Base-by-base conservation (phyloP, 2,797 vertebrate genomes). In the Gorsachius magnificus region DNA sequence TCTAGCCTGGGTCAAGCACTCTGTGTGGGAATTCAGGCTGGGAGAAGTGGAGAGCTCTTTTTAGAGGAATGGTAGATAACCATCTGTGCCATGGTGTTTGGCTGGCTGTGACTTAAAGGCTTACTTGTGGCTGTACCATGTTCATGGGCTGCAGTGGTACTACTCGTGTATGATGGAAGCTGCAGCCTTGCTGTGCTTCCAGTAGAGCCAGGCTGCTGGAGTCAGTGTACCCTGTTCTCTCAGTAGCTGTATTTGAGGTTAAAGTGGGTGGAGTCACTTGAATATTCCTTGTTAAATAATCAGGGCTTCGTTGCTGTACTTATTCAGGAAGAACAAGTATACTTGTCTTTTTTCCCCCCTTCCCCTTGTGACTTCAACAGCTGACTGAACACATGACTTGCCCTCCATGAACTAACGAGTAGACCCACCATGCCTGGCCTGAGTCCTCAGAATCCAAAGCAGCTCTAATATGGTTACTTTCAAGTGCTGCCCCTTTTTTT, bases 321-420 rank as follows among this genome's bases (percentile, higher is more conserved):
- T 97, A 84, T 64, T 94, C 95, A 87, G 77, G 93, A 96, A 97
- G 96, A 98, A 96, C 95, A 82, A 95, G 83, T 97, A 95, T 96
- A 79, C 96, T 96, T 96, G 96, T 98, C 66, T 95, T 35, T 79
- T 7, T 5, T 60, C 29, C 53, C 68, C 60, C 63, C 46, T 46
- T 46, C 83, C 63, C 94, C 98, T 98, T 98, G 98, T 98, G 98
- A 98, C 97, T 98, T 60, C 83, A 96, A 92, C 98, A 98, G 98
- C 98, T 98, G 98, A 98, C 98, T 87, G 96, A 92, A 96, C 97
- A 93, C 98, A 98, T 98, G 98, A 98, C 94, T 97, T 95, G 89
- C 71, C 93, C 93, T 96, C 96, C 66, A 25, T 93, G 96, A 90
- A 91, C 97, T 98, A 96, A 95, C 96, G 92, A 96, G 93, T 60